Percentiles rank a stretch among this genome's conserved stretches.
Evolutionary conservation across 2,113 vertebrate species (phyloP).

Genomic region (Colaptes auratus): DNA sequence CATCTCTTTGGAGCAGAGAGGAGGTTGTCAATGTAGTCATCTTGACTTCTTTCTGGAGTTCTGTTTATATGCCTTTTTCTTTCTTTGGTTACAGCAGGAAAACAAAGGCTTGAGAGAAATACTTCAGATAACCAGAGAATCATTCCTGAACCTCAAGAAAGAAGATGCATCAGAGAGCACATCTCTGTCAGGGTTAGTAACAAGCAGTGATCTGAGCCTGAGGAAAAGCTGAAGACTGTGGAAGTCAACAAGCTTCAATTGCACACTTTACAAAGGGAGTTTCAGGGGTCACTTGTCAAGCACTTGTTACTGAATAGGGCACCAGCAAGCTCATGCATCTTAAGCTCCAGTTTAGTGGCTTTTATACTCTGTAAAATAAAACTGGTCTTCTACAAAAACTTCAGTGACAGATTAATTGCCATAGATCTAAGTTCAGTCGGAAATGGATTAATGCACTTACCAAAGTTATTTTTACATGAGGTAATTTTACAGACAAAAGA

Average conservation of each 20-base stretch:
- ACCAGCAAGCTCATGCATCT: conserved; percentile 42
- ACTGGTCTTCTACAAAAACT: background rate
- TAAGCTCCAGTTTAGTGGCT: background rate
- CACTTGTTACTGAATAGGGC: conserved; percentile 56
- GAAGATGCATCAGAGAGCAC: conserved; percentile 89
- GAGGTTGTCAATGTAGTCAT: background rate
- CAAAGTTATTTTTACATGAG: conserved; percentile 42
- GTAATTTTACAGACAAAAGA: conserved; percentile 1
- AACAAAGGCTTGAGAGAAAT: conserved; percentile 93
- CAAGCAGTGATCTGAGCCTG: conserved; percentile 87
- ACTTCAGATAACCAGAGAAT: conserved; percentile 94
- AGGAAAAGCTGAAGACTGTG: conserved; percentile 85
- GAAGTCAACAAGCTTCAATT: conserved; percentile 10
- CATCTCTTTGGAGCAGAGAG: background rate
- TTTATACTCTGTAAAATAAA: background rate
- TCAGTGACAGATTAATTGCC: conserved; percentile 36
- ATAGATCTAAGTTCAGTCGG: conserved; percentile 5
- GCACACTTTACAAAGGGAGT: conserved; percentile 6
- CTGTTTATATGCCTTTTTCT: background rate
- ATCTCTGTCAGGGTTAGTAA: conserved; percentile 86
- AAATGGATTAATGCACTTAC: conserved; percentile 24
- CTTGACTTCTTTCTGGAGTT: background rate
- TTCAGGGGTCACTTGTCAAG: conserved; percentile 54
- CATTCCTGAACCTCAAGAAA: conserved; percentile 89
- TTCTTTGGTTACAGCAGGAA: conserved; percentile 80